Evolutionary conservation across 92 coral and sea anemone species (phyloP).

Genomic region (Heliopora coerulea): DNA sequence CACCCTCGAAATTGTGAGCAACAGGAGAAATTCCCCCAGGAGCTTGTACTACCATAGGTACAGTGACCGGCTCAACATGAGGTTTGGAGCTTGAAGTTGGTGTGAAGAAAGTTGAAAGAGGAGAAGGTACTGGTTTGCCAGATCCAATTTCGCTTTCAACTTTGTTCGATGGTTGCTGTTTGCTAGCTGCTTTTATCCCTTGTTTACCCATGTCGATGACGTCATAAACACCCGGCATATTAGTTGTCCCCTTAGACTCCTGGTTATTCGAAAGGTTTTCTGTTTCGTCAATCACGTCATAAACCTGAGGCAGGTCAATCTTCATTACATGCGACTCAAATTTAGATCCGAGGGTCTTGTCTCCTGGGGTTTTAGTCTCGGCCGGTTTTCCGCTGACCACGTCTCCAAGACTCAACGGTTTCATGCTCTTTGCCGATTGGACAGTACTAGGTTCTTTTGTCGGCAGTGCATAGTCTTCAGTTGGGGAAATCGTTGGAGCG

Average conservation of each 20-base stretch:
- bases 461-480: neutral
- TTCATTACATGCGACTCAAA: slow-evolving; percentile 26
- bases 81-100: neutral
- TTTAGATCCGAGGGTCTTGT: slow-evolving; percentile 2
- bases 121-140: slow-evolving; percentile 60
- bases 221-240: slow-evolving; percentile 15
- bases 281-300: slow-evolving; percentile 93
- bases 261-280: slow-evolving; percentile 56
- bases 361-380: neutral
- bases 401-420: slow-evolving; percentile 19
- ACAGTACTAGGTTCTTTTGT: neutral
- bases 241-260: slow-evolving; percentile 30
- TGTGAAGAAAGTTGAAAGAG: neutral
- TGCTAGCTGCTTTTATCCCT: slow-evolving; percentile 99
- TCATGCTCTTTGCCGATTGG: neutral
- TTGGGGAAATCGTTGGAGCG: slow-evolving; percentile 4
- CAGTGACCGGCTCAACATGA: neutral
- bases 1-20: slow-evolving; percentile 86
- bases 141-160: slow-evolving; percentile 80
- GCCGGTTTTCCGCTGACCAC: neutral
- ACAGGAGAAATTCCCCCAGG: neutral
- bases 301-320: slow-evolving; percentile 82
- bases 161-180: slow-evolving; percentile 63
- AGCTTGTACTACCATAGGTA: neutral
- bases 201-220: slow-evolving; percentile 4